A percentile compares a stretch with the other conserved stretches of the same genome.
Evolutionary conservation across 2,797 vertebrate species (phyloP).

Genomic region (Stomatorhinus walkeri): DNA sequence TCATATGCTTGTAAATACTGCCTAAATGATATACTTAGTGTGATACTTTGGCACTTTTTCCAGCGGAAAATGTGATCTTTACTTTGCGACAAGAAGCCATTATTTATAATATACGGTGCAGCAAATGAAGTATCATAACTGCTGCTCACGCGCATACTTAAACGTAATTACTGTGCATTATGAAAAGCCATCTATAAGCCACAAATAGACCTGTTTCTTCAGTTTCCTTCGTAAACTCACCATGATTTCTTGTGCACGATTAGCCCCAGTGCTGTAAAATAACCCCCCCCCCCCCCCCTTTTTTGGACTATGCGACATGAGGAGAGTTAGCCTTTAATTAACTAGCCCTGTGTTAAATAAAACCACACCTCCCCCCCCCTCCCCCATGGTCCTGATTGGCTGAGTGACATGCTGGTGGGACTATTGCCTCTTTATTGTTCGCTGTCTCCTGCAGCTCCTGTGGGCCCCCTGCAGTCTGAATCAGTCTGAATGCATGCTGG

Average conservation of each 20-base stretch:
- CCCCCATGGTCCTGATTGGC: background rate
- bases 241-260: background rate
- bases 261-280: background rate
- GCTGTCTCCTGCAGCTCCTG: conserved; percentile 67
- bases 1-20: background rate
- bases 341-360: background rate
- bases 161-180: background rate
- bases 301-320: background rate
- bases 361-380: background rate
- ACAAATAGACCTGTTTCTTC: background rate
- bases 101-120: background rate
- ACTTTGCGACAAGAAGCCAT: background rate
- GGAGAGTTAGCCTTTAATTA: conserved; percentile 7
- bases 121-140: background rate
- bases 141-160: background rate
- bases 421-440: background rate
- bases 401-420: background rate
- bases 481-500: conserved; percentile 37
- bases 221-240: background rate
- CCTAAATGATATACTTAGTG: background rate
- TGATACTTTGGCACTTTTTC: background rate
- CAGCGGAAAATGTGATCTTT: background rate
- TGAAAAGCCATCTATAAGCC: background rate
- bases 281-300: background rate
- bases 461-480: conserved; percentile 53